phyloP scores from a whole-genome alignment of 2,113 vertebrate genomes.

The human (Homo sapiens) region GRCh38 chr16:85500001-85500500 shows the following conservation, averaged over 20 bases:
- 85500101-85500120: rapidly evolving
- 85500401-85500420: conserved; percentile 87
- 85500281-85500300: conserved; percentile 61
- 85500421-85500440: conserved; percentile 65
- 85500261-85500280: neutral
- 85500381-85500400: conserved; percentile 85
- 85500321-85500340: conserved; percentile 89
- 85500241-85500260: neutral
- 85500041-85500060: neutral
- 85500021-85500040: rapidly evolving
- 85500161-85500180: neutral
- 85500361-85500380: conserved; percentile 83
- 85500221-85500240: neutral
- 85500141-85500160: rapidly evolving
- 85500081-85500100: rapidly evolving
- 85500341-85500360: conserved; percentile 92
- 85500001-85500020: neutral
- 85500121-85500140: rapidly evolving
- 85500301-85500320: conserved; percentile 81
- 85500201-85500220: neutral
- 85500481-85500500: neutral
- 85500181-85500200: neutral
- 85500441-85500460: conserved; percentile 24
- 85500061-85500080: rapidly evolving
- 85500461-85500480: conserved; percentile 67